Base-by-base conservation (phyloP, 2,797 vertebrate genomes). In the Leuciscus waleckii region DNA sequence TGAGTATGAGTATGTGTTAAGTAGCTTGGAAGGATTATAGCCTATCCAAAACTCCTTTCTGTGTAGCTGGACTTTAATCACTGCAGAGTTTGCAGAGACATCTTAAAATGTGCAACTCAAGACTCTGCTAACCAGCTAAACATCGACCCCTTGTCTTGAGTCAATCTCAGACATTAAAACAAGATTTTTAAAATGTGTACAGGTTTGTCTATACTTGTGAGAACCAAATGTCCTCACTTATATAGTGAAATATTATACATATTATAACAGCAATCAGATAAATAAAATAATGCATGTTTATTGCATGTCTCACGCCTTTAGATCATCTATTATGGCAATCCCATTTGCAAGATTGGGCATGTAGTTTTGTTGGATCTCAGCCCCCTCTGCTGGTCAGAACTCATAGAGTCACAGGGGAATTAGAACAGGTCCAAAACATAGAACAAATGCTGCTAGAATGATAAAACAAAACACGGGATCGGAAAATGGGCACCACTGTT, bases 381-480 rank as follows among this genome's bases (percentile, higher is more conserved):
- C 78, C 35, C 83, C 85, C 81, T 73, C 89, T 90, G 61, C 83
- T 88, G 88, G 84, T 65, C 32, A 26, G 0, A n/a, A 65, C 46
- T 46, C 37, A 54, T n/a, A 29, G 19, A 79, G 67, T 61, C 23
- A 32, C 77, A 51, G 17, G 8, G 41, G 13, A 61, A 14, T 58
- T 6, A 16, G 8, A 43, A 54, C 26, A 14, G 5, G 1, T 56
- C 11, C 26, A 10, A 58, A 41, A 26, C 21, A 11, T 11, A 13
- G 9, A 63, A 29, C 4, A 63, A 61, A 77, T n/a, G 3, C 8
- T 29, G 37, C 2, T 21, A 19, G n/a, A 63, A 63, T 10, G 23
- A 29, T 41, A 43, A 43, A 6, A 29, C 29, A 29, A 26, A 63
- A 43, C 21, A 49, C 17, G 5, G 5, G 3, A 29, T 37, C 43